Conservation (phyloP, 1,140 invertebrate species). For the Melipona quadrifasciata region DNA sequence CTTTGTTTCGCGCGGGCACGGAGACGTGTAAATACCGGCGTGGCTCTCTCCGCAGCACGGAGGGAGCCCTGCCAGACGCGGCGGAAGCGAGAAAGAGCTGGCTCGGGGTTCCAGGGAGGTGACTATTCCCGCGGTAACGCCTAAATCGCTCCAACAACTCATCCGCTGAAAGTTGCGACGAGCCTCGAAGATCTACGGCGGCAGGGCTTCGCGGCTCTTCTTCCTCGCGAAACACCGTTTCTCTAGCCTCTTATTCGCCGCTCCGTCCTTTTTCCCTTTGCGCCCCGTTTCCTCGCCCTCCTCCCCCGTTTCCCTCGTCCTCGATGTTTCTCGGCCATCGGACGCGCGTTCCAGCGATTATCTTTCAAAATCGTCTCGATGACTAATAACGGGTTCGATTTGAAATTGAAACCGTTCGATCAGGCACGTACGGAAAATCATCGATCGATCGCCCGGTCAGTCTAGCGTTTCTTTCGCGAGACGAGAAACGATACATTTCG, state of each 20-base stretch:
- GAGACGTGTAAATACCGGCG: conserved; percentile 79
- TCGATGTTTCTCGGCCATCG: background rate
- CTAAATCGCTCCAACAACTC: conserved; percentile 81
- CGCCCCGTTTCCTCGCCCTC: background rate
- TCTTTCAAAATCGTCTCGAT: background rate
- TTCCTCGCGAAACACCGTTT: conserved; percentile 47
- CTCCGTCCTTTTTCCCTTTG: background rate
- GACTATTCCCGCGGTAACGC: conserved; percentile 75
- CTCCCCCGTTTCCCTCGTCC: background rate
- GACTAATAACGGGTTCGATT: too few species aligned
- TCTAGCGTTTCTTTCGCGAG: too few species aligned
- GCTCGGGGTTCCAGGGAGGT: conserved; percentile 59
- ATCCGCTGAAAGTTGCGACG: conserved; percentile 80
- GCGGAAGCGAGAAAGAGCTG: conserved; percentile 26
- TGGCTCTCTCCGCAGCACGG: conserved; percentile 63
- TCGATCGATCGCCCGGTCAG: background rate
- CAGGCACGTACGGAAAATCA: too few species aligned
- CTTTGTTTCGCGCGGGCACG: conserved; percentile 77
- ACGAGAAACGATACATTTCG: background rate
- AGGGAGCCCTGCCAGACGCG: conserved; percentile 55
- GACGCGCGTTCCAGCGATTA: background rate
- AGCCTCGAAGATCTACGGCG: conserved; percentile 77
- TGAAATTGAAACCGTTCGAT: too few species aligned
- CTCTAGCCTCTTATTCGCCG: conserved; percentile 45
- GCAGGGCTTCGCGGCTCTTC: conserved; percentile 44